These are phyloP conservation scores for Lottia scabra DNA, from an alignment of 2,888 invertebrate genomes.

Conservation along the genomic window DNA sequence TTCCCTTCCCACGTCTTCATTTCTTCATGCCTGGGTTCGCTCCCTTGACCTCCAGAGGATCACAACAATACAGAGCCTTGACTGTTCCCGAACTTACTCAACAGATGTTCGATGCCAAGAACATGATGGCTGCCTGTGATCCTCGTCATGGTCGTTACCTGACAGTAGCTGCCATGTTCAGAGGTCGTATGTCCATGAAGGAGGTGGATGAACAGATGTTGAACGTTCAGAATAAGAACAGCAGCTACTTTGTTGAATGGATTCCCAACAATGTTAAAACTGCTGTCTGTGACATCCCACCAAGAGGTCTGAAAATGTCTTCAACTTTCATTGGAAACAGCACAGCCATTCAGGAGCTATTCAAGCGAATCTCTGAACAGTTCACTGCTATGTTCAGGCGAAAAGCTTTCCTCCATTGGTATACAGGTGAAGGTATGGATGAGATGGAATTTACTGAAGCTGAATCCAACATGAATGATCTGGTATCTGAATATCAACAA, in stretches of 20 bases:
- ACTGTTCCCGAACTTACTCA: neutral
- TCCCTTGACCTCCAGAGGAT: neutral
- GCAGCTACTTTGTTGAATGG: constrained; percentile 4
- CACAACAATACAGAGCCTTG: neutral
- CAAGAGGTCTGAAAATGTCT: neutral
- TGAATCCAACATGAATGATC: constrained; percentile 4
- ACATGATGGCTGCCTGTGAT: neutral
- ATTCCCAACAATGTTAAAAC: constrained; percentile 1
- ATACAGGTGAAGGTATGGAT: constrained; percentile 3
- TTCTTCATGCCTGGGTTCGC: neutral
- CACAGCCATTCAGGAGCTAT: neutral
- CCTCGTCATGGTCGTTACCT: constrained; percentile 1
- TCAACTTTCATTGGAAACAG: neutral
- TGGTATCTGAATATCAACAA: constrained; percentile 3
- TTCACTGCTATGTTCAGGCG: neutral
- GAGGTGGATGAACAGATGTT: constrained; percentile 5
- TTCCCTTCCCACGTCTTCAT: neutral
- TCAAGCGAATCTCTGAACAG: neutral
- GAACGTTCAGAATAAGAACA: constrained; percentile 2
- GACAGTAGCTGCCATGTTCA: neutral
- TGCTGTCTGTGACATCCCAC: neutral
- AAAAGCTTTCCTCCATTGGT: constrained; percentile 4
- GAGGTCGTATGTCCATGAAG: constrained; percentile 5
- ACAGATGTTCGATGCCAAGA: neutral
- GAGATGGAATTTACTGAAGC: constrained; percentile 4